These are phyloP conservation scores for Agrilus planipennis DNA, from an alignment of 1,140 invertebrate genomes.

Conservation along the genomic window DNA sequence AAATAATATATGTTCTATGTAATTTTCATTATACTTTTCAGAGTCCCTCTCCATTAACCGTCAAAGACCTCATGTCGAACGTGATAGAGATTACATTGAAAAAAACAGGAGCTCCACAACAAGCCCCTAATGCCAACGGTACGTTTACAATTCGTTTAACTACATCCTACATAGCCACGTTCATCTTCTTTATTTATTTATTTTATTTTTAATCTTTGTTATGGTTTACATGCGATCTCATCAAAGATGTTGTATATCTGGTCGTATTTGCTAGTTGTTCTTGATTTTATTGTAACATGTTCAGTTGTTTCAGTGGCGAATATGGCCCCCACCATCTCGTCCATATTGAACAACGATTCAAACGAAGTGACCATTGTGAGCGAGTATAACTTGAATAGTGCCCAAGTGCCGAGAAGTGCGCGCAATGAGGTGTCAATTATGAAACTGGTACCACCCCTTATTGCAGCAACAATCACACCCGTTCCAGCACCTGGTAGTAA, in stretches of 20 bases:
- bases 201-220: no score
- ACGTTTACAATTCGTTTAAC: no score
- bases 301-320: no score
- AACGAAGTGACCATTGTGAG: conserved; percentile 38
- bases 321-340: conserved; percentile 52
- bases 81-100: conserved; percentile 63
- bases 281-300: no score
- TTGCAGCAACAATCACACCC: conserved; percentile 55
- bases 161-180: no score
- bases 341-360: conserved; percentile 46
- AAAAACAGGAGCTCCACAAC: conserved; percentile 44
- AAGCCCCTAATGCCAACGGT: conserved; percentile 22
- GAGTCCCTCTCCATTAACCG: conserved; percentile 46
- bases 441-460: conserved; percentile 37
- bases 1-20: no score
- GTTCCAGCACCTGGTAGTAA: conserved; percentile 35
- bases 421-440: conserved; percentile 30
- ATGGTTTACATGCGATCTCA: no score
- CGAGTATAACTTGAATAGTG: conserved; percentile 45
- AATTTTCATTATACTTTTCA: no score
- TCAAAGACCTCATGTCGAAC: conserved; percentile 61
- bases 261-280: no score
- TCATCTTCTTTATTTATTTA: no score
- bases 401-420: conserved; percentile 32
- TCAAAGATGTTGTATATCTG: no score